Base-by-base conservation (phyloP, 2,113 vertebrate species). In the Bubo blakistoni region DNA sequence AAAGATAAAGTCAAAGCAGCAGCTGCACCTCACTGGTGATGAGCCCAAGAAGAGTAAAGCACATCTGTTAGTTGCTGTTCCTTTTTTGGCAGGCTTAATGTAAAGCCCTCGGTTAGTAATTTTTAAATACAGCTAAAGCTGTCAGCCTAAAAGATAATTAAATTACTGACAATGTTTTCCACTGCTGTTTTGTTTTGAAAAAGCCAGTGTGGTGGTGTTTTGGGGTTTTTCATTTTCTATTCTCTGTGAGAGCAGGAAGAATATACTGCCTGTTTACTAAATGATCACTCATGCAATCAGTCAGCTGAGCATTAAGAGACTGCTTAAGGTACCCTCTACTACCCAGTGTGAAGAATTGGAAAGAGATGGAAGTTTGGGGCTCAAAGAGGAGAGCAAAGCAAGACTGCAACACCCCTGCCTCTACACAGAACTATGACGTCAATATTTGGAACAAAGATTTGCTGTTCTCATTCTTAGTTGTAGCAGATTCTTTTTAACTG, bases 31-130 rank as follows among this genome's bases (percentile, higher is more conserved):
- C 84, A 77, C 65, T 55, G 19, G 38, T 67, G 89, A 94, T 65
- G 78, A 76, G 47, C 90, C 58, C 69, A n/a, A 81, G 73, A 88
- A 95, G 86, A 92, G 38, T 62, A 91, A 92, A 94, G 19, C 92
- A 86, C 94, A 97, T 97, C 97, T 97, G 97, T 57, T 96, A 81
- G 70, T 57, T 71, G 18, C 67, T 74, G 47, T 71, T 96, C 44
- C 36, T 36, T 88, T 97, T 94, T 84, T 65, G 86, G 70, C 83
- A 86, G 55, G 86, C 87, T 92, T 95, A 92, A 91, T 77, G 6
- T 95, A 81, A 94, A 93, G 27, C 57, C n/a, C 79, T 91, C 30
- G 2, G 72, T 58, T 14, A 65, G 78, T 88, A 90, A 92, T 90
- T 90, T 91, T 96, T 95, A 96, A 97, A 86, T 51, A 54, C 91